Conservation (phyloP, 2,888 invertebrate genomes). For the Scaptomyza cyrtandrae region DNA sequence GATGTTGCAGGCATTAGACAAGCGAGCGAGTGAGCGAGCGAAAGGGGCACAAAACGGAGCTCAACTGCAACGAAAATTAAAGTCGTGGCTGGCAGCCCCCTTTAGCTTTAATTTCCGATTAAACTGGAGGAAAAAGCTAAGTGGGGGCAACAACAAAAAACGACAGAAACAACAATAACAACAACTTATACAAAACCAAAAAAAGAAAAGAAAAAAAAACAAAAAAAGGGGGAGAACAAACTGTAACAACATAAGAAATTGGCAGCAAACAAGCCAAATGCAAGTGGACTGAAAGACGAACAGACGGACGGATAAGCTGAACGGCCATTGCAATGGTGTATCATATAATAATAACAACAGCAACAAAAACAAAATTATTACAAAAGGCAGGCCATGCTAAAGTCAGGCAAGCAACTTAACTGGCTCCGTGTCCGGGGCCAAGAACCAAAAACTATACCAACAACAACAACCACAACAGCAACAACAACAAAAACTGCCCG, state of each 20-base stretch:
- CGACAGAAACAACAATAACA: conserved; percentile 10
- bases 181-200: conserved; percentile 37
- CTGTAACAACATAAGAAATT: conserved; percentile 80
- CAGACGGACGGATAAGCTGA: conserved; percentile 15
- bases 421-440: conserved; percentile 39
- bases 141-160: conserved; percentile 59
- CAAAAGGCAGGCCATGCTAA: conserved; percentile 65
- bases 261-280: conserved; percentile 77
- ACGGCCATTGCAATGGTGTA: conserved; percentile 78
- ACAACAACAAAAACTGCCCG: conserved; percentile 38
- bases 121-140: conserved; percentile 64
- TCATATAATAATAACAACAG: conserved; percentile 78
- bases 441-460: conserved; percentile 24
- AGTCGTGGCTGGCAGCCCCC: conserved; percentile 78
- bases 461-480: conserved; percentile 1
- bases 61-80: conserved; percentile 74
- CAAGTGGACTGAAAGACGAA: conserved; percentile 39
- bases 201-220: background rate
- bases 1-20: conserved; percentile 73
- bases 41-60: conserved; percentile 23
- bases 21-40: conserved; percentile 13
- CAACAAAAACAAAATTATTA: conserved; percentile 71
- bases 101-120: conserved; percentile 81
- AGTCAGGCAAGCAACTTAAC: conserved; percentile 26
- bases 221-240: conserved; percentile 63